phyloP scores from a whole-genome alignment of 2,888 invertebrate genomes.

The Trypoxylon attenuatum region DNA sequence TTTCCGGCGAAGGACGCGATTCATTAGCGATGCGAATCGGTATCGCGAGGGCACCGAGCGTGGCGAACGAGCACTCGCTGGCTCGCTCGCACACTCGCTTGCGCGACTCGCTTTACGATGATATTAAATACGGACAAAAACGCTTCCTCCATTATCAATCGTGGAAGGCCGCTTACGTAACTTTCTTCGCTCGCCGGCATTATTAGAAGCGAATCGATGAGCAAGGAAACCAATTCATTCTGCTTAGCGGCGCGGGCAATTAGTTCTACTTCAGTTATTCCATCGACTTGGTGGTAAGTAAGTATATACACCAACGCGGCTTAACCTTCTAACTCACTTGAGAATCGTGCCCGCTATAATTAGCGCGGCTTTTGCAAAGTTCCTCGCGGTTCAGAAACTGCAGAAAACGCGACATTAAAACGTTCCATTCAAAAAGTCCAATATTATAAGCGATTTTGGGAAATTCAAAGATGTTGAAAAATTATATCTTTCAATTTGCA shows the following conservation, averaged over 20 bases:
- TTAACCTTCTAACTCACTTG: not conserved
- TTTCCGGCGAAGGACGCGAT: not conserved
- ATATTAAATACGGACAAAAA: constrained; percentile 17
- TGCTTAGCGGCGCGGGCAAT: constrained; percentile 29
- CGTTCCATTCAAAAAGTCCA: too few species aligned
- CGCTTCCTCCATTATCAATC: constrained; percentile 36
- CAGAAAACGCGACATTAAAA: not conserved
- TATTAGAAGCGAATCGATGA: constrained; percentile 40
- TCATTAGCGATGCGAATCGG: not conserved
- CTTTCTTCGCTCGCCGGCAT: constrained; percentile 18
- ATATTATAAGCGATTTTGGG: too few species aligned
- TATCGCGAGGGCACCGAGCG: not conserved
- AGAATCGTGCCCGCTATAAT: not conserved
- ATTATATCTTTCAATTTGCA: not conserved
- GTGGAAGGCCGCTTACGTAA: constrained; percentile 40
- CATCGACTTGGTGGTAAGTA: constrained; percentile 12
- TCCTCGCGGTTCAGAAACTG: not conserved
- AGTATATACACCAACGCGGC: not conserved
- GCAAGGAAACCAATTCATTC: constrained; percentile 38
- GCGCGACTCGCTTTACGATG: constrained; percentile 1
- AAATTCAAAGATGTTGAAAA: too few species aligned
- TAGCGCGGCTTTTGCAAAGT: not conserved
- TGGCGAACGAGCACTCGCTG: not conserved
- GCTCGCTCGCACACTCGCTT: too few species aligned
- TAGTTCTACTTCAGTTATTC: constrained; percentile 45